Evolutionary conservation across 2,888 invertebrate genomes (phyloP).

Genomic region (Glyphotaelius pellucidus): DNA sequence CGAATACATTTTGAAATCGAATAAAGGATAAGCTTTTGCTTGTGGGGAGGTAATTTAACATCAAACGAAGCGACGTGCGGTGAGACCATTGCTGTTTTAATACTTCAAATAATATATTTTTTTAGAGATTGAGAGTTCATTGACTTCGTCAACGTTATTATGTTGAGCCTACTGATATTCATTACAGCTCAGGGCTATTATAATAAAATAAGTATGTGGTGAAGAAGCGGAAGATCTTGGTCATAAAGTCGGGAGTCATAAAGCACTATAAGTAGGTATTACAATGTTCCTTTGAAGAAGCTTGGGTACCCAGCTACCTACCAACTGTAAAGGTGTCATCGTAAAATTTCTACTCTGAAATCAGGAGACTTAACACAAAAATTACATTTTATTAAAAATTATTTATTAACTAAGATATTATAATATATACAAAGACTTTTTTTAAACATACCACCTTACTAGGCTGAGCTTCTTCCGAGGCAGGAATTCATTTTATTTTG

Average conservation of each 20-base stretch:
- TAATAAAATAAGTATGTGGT: background rate
- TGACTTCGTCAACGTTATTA: background rate
- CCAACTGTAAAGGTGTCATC: background rate
- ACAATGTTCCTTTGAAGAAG: background rate
- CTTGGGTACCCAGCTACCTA: background rate
- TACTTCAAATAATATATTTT: background rate
- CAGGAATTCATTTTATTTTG: too few relatives aligned
- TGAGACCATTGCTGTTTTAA: background rate
- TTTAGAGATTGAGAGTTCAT: background rate
- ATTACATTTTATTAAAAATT: too few relatives aligned
- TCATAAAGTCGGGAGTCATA: background rate
- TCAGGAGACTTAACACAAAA: too few relatives aligned
- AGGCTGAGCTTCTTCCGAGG: too few relatives aligned
- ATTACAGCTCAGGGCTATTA: background rate
- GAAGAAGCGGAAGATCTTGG: background rate
- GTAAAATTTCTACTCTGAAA: background rate
- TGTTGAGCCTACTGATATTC: background rate
- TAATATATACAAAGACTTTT: too few relatives aligned
- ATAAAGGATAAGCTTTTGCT: background rate
- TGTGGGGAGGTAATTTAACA: background rate
- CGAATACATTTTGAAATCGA: background rate
- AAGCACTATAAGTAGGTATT: background rate
- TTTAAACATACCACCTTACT: too few relatives aligned
- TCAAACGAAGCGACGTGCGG: background rate
- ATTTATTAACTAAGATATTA: too few relatives aligned